A percentile compares a stretch with the other conserved stretches of the same genome.
Evolutionary conservation across 2,797 vertebrate genomes (phyloP).

Genomic region (Gadopsis marmoratus): DNA sequence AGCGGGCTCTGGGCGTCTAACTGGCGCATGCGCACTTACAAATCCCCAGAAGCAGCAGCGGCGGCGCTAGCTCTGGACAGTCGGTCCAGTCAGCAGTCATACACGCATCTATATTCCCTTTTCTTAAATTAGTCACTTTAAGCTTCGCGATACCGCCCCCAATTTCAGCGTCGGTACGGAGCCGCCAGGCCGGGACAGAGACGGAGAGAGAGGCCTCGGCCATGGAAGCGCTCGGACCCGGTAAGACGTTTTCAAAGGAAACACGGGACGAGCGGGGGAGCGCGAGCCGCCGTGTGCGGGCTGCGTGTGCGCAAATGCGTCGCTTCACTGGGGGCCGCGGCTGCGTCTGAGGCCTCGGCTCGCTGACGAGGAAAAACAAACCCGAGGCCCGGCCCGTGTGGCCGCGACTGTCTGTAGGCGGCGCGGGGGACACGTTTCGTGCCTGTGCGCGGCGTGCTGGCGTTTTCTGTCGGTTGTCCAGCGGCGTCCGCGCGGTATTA

Average conservation of each 20-base stretch:
- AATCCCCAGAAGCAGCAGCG: constrained; percentile 72
- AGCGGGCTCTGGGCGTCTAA: constrained; percentile 18
- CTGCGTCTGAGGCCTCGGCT: constrained; percentile 82
- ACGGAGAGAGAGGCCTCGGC: constrained; percentile 93
- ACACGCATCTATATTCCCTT: constrained; percentile 79
- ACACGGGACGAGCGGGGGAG: constrained; percentile 13
- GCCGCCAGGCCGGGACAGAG: constrained; percentile 93
- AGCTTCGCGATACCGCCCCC: constrained; percentile 92
- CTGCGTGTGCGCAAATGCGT: constrained; percentile 66
- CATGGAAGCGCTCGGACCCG: constrained; percentile 99
- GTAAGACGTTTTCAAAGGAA: constrained; percentile 83
- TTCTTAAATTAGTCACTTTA: constrained; percentile 87
- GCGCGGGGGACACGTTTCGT: background rate
- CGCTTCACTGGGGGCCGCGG: constrained; percentile 84
- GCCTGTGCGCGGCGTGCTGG: background rate
- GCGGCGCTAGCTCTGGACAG: constrained; percentile 68
- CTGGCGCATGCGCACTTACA: constrained; percentile 83
- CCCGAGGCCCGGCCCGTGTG: constrained; percentile 71
- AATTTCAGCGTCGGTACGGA: constrained; percentile 92
- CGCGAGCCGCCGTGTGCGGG: constrained; percentile 64
- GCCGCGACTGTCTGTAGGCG: background rate
- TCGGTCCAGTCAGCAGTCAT: constrained; percentile 80
- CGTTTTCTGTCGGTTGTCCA: constrained; percentile 7
- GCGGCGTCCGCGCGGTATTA: constrained; percentile 46
- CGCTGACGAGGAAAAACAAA: constrained; percentile 74